Evolutionary conservation across 2,113 vertebrate genomes (phyloP).

Genomic region (Elephas maximus): DNA sequence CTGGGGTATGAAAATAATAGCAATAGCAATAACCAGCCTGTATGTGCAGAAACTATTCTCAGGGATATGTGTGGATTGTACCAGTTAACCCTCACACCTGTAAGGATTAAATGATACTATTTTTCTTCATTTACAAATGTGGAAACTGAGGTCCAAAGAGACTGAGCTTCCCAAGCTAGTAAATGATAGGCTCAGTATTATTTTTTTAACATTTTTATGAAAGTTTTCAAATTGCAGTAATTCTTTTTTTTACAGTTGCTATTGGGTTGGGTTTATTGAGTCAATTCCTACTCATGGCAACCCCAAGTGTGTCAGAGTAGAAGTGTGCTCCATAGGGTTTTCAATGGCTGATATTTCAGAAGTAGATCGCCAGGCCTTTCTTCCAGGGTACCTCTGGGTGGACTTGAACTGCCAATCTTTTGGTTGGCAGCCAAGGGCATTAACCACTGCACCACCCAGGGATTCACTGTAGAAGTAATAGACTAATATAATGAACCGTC

Average conservation of each 20-base stretch:
- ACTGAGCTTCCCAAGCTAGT: neutral
- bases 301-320: neutral
- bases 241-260: neutral
- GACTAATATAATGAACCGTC: neutral
- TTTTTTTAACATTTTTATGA: neutral
- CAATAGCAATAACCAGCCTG: neutral
- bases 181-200: neutral
- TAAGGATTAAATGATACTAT: neutral
- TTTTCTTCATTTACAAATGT: conserved; percentile 12
- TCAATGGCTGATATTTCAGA: neutral
- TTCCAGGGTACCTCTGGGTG: neutral
- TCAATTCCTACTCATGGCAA: neutral
- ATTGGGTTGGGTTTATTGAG: neutral
- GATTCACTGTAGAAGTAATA: neutral
- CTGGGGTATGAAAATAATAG: neutral
- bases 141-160: neutral
- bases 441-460: neutral
- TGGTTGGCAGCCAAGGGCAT: neutral
- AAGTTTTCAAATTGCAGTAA: neutral
- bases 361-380: neutral
- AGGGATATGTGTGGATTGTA: neutral
- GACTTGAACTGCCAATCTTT: neutral
- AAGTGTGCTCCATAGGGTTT: neutral
- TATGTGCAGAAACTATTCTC: neutral
- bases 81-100: neutral